These are phyloP conservation scores for Liodrosophila aerea DNA, from an alignment of 2,888 invertebrate species.

Conservation along the genomic window DNA sequence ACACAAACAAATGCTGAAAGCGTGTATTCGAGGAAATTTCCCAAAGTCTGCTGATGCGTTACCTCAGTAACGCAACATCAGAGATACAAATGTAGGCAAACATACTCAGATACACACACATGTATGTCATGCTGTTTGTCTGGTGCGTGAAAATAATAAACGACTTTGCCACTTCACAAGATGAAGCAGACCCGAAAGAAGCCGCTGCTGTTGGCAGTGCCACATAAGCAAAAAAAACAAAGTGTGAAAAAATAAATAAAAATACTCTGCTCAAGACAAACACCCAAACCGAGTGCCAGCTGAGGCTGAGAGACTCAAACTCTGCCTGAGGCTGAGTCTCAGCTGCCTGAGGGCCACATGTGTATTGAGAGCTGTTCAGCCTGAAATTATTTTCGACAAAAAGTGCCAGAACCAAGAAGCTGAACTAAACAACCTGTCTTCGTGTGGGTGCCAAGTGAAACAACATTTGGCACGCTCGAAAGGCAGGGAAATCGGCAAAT, in stretches of 20 bases:
- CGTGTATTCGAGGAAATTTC: slow-evolving; percentile 8
- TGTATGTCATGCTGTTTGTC: slow-evolving; percentile 22
- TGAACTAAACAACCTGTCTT: not conserved
- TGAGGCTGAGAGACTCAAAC: slow-evolving; percentile 38
- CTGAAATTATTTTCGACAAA: slow-evolving; percentile 69
- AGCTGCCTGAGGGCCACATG: slow-evolving; percentile 34
- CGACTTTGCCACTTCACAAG: slow-evolving; percentile 65
- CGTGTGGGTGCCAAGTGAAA: slow-evolving; percentile 37
- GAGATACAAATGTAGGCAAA: slow-evolving; percentile 5
- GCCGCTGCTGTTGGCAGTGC: slow-evolving; percentile 18
- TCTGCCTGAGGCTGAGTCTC: slow-evolving; percentile 18
- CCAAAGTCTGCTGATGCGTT: slow-evolving; percentile 39
- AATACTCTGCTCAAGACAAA: slow-evolving; percentile 66
- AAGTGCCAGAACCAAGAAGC: slow-evolving; percentile 38
- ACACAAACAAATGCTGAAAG: slow-evolving; percentile 26
- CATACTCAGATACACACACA: slow-evolving; percentile 4
- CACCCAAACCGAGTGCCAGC: slow-evolving; percentile 46
- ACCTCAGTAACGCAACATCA: slow-evolving; percentile 23
- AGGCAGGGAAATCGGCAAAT: slow-evolving; percentile 70
- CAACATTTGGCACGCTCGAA: slow-evolving; percentile 70
- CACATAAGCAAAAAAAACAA: slow-evolving; percentile 64
- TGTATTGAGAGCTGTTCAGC: slow-evolving; percentile 49
- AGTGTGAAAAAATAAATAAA: slow-evolving; percentile 75
- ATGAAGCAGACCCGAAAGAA: slow-evolving; percentile 16
- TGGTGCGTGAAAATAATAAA: slow-evolving; percentile 69